phyloP scores from a whole-genome alignment of 2,888 invertebrate genomes.

The Salpingus planirostris region DNA sequence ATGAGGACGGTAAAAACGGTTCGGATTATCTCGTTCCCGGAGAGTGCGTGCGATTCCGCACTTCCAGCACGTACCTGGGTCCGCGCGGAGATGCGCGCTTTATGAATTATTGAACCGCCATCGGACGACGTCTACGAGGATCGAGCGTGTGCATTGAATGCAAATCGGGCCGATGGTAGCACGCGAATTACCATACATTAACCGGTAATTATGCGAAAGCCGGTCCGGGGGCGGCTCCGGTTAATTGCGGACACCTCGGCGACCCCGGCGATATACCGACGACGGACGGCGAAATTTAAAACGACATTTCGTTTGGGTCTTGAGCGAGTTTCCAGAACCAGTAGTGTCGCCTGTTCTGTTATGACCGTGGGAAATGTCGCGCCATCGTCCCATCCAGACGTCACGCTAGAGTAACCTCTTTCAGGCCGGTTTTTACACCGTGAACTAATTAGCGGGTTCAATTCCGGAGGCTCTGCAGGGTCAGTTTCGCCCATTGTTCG shows the following conservation, averaged over 20 bases:
- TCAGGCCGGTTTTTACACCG: too few relatives aligned
- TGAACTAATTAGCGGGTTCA: too few relatives aligned
- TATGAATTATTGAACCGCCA: slow-evolving; percentile 11
- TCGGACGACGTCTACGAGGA: slow-evolving; percentile 11
- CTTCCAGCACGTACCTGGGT: slow-evolving; percentile 5
- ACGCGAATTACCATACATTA: slow-evolving; percentile 14
- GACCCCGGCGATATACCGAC: too few relatives aligned
- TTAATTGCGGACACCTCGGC: too few relatives aligned
- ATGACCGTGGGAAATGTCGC: slow-evolving; percentile 11
- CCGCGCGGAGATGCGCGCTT: slow-evolving; percentile 1
- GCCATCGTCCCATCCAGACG: slow-evolving; percentile 3
- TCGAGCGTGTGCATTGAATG: slow-evolving; percentile 13
- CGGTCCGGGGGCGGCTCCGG: too few relatives aligned
- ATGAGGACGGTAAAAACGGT: too few relatives aligned
- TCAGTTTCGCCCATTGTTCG: too few relatives aligned
- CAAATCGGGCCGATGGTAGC: slow-evolving; percentile 9
- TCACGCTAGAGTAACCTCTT: background rate
- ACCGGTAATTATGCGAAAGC: slow-evolving; percentile 12
- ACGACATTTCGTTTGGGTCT: too few relatives aligned
- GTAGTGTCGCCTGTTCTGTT: slow-evolving; percentile 5
- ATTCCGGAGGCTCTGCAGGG: too few relatives aligned
- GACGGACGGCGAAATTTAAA: too few relatives aligned
- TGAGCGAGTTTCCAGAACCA: too few relatives aligned
- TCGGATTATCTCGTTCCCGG: too few relatives aligned
- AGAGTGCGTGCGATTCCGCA: slow-evolving; percentile 4